Conservation (phyloP, 1,140 invertebrate genomes). For the Drosophila nasuta region DNA sequence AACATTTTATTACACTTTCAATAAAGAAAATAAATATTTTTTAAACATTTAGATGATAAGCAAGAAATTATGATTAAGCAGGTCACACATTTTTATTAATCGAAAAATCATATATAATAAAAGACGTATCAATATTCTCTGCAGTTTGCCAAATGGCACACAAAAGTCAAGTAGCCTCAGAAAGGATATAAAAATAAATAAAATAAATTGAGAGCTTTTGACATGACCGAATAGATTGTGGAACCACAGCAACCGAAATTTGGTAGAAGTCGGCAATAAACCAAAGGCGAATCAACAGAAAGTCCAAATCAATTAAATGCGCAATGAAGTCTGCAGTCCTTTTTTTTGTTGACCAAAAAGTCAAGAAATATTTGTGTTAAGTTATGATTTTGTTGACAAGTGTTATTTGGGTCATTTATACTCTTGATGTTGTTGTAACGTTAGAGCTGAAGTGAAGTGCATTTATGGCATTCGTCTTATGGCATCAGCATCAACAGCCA, state of each 20-base stretch:
- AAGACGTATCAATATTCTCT: no score
- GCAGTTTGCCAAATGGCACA: not conserved
- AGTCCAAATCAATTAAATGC: constrained; percentile 40
- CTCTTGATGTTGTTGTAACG: not conserved
- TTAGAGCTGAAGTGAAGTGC: constrained; percentile 23
- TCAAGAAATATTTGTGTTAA: constrained; percentile 31
- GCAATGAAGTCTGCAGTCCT: constrained; percentile 16
- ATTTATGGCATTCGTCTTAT: constrained; percentile 34
- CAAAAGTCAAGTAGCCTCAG: not conserved
- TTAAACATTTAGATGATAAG: no score
- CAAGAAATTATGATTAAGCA: no score
- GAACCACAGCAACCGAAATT: constrained; percentile 6
- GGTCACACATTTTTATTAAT: no score
- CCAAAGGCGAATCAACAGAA: not conserved
- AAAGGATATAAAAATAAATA: constrained; percentile 2
- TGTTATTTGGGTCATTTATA: constrained; percentile 3
- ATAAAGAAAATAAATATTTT: no score
- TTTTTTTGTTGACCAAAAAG: constrained; percentile 7
- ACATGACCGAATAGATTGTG: not conserved
- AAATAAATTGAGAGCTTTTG: constrained; percentile 15
- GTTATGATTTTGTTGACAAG: constrained; percentile 23
- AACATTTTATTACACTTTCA: no score
- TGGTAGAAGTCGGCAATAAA: not conserved
- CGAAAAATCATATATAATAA: no score
- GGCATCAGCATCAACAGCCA: constrained; percentile 58